A percentile compares a stretch with the other conserved stretches of the same genome.
Conservation (phyloP, 2,113 vertebrate genomes). For the Labeo rohita region DNA sequence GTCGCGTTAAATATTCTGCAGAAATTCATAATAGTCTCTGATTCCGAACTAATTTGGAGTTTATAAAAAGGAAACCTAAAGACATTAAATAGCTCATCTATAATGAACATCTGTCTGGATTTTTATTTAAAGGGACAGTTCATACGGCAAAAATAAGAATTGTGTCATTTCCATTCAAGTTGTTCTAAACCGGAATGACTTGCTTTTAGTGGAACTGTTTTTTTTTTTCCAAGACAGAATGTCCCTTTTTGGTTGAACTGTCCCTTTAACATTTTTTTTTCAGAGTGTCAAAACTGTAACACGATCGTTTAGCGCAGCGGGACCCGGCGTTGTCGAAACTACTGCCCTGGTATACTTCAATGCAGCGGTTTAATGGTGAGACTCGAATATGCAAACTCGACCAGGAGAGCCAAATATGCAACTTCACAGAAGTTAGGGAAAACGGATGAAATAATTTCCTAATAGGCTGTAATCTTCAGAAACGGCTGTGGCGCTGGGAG, state of each 20-base stretch:
- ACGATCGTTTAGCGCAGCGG: background rate
- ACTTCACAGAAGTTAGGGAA: conserved; percentile 85
- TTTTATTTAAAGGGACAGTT: background rate
- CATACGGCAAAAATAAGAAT: background rate
- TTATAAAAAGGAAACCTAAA: background rate
- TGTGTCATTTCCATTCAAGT: background rate
- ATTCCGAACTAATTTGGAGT: conserved; percentile 2
- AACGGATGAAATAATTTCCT: conserved; percentile 76
- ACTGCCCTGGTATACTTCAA: conserved; percentile 13
- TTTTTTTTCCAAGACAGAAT: background rate
- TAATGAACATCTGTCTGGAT: conserved; percentile 16
- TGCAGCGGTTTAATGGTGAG: conserved; percentile 52
- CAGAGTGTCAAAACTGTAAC: background rate
- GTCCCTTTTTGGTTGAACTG: background rate
- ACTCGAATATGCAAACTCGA: conserved; percentile 70
- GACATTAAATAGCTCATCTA: conserved; percentile 15
- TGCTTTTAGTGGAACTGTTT: background rate
- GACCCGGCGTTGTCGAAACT: conserved; percentile 18
- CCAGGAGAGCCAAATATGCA: conserved; percentile 73
- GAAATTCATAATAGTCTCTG: background rate
- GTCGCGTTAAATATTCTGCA: background rate
- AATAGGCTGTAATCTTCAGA: conserved; percentile 72
- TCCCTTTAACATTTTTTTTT: background rate
- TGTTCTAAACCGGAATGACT: background rate
- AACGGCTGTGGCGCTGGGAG: conserved; percentile 68